phyloP scores from a whole-genome alignment of 2,797 vertebrate genomes.

The Crocodylus rhombifer region DNA sequence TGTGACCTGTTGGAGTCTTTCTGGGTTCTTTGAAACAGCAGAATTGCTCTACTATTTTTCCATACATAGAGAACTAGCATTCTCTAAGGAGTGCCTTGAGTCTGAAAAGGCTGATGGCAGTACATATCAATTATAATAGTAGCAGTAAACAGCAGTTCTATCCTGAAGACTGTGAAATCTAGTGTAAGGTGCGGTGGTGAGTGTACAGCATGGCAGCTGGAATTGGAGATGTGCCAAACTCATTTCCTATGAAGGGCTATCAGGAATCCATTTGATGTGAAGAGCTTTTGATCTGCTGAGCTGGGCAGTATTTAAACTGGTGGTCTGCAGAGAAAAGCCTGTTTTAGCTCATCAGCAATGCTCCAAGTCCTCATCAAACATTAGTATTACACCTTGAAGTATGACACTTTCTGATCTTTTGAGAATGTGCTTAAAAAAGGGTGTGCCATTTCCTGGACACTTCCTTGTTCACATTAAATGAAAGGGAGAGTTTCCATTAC shows the following conservation, averaged over 20 bases:
- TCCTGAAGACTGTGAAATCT: background rate
- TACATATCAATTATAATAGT: background rate
- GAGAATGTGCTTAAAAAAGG: background rate
- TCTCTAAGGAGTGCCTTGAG: too few species aligned
- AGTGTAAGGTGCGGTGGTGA: background rate
- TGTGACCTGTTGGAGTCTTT: too few species aligned
- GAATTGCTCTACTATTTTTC: too few species aligned
- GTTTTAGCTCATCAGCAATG: background rate
- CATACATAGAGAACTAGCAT: too few species aligned
- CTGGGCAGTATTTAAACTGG: background rate
- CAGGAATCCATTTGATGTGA: background rate
- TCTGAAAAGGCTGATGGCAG: too few species aligned
- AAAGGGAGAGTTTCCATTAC: background rate
- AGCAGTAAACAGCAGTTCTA: background rate
- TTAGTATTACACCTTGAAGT: conserved; percentile 6
- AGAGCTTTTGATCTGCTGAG: background rate
- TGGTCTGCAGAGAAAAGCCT: background rate
- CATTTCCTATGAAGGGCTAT: background rate
- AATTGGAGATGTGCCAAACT: background rate
- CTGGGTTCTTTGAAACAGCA: too few species aligned
- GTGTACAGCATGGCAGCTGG: background rate
- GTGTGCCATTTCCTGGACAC: background rate
- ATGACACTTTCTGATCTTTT: background rate
- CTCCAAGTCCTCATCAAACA: background rate
- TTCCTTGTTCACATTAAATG: background rate